These are phyloP conservation scores for Synanthedon myopaeformis DNA, from an alignment of 2,888 invertebrate genomes.

Conservation along the genomic window DNA sequence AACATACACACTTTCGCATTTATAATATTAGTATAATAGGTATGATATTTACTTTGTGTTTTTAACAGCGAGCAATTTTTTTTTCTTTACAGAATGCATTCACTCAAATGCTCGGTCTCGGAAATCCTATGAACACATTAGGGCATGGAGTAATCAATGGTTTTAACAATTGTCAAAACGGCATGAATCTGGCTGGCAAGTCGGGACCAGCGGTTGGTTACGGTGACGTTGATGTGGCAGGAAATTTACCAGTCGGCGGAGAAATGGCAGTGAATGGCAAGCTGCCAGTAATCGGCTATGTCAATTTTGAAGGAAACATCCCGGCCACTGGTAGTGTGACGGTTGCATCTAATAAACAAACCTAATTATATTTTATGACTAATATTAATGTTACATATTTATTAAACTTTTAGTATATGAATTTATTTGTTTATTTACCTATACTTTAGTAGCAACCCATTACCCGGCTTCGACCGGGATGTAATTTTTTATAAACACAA, in stretches of 20 bases:
- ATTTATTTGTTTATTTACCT: too few relatives aligned
- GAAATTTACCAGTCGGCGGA: constrained; percentile 44
- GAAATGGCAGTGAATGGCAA: constrained; percentile 40
- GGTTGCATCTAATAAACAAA: constrained; percentile 15
- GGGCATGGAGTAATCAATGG: constrained; percentile 9
- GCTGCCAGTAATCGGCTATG: constrained; percentile 53
- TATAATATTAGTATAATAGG: too few relatives aligned
- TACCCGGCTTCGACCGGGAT: too few relatives aligned
- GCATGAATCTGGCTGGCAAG: constrained; percentile 10
- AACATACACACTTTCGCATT: too few relatives aligned
- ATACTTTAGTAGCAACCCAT: too few relatives aligned
- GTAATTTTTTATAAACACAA: too few relatives aligned
- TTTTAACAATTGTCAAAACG: constrained; percentile 9
- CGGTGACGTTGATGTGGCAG: constrained; percentile 36
- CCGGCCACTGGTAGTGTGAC: constrained; percentile 49
- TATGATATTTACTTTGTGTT: neutral
- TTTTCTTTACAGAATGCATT: constrained; percentile 17
- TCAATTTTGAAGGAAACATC: constrained; percentile 47
- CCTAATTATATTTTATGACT: too few relatives aligned
- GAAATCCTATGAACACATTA: constrained; percentile 2
- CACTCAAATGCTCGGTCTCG: constrained; percentile 3
- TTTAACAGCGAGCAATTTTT: neutral
- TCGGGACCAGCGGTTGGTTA: constrained; percentile 18
- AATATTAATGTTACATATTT: too few relatives aligned
- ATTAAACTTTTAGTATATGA: too few relatives aligned